Conservation (phyloP, 2,888 invertebrate genomes). For the Calephelis perditalis region DNA sequence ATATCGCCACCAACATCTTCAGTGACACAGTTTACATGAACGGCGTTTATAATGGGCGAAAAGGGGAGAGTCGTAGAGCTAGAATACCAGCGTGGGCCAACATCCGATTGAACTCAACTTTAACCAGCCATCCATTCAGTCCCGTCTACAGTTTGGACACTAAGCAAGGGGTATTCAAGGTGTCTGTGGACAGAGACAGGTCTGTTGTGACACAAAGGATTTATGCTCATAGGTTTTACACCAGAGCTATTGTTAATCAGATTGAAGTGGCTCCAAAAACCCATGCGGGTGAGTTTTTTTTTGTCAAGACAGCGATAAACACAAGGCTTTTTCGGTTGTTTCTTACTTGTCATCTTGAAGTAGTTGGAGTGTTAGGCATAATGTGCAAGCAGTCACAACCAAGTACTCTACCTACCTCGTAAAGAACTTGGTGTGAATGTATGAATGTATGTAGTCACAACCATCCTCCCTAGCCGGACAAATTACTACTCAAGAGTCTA, state of each 20-base stretch:
- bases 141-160: constrained; percentile 69
- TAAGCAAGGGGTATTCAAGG: constrained; percentile 64
- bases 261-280: constrained; percentile 64
- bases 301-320: no score
- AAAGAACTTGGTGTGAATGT: no score
- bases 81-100: constrained; percentile 80
- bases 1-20: constrained; percentile 77
- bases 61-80: constrained; percentile 76
- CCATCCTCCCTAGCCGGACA: no score
- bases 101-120: constrained; percentile 66
- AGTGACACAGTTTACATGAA: constrained; percentile 80
- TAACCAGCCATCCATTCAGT: constrained; percentile 51
- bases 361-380: no score
- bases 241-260: constrained; percentile 70
- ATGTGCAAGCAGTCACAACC: no score
- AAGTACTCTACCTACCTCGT: no score
- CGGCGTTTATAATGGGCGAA: constrained; percentile 77
- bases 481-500: no score
- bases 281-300: constrained; percentile 29
- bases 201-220: constrained; percentile 69
- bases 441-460: no score
- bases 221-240: constrained; percentile 68
- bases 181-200: constrained; percentile 63
- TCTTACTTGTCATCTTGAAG: no score
- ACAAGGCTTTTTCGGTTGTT: no score